Conservation (phyloP, 2,113 vertebrate genomes). For the Galemys pyrenaicus region DNA sequence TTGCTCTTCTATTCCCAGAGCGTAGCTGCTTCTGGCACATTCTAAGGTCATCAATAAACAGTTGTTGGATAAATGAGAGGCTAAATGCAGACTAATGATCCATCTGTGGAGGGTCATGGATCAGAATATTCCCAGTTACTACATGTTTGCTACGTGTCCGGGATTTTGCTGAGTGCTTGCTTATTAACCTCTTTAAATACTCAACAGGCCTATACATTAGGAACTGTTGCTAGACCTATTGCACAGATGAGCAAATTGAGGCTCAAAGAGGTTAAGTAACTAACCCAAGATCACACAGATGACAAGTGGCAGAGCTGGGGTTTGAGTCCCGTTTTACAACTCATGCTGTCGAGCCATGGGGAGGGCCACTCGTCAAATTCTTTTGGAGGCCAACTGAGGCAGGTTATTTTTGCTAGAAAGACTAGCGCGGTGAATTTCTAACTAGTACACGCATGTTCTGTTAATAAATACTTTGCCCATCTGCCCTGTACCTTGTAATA, state of each 20-base stretch:
- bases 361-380: neutral
- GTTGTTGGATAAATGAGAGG: neutral
- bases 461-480: slow-evolving; percentile 53
- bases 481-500: slow-evolving; percentile 20
- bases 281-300: neutral
- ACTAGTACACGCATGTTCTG: slow-evolving; percentile 14
- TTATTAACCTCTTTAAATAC: neutral
- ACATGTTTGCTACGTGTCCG: neutral
- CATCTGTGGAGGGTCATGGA: neutral
- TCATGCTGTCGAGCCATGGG: neutral
- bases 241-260: neutral
- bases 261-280: neutral
- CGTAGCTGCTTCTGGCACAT: neutral
- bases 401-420: neutral
- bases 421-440: neutral
- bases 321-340: neutral
- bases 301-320: neutral
- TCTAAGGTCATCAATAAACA: neutral
- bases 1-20: neutral
- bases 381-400: neutral
- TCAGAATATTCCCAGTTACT: neutral
- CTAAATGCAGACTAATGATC: neutral
- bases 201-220: neutral
- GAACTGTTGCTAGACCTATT: neutral
- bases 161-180: neutral